Evolutionary conservation across 2,888 invertebrate genomes (phyloP), one percentile per base, ranked within the genome.

Genomic region (Cerceris ruficornis): DNA sequence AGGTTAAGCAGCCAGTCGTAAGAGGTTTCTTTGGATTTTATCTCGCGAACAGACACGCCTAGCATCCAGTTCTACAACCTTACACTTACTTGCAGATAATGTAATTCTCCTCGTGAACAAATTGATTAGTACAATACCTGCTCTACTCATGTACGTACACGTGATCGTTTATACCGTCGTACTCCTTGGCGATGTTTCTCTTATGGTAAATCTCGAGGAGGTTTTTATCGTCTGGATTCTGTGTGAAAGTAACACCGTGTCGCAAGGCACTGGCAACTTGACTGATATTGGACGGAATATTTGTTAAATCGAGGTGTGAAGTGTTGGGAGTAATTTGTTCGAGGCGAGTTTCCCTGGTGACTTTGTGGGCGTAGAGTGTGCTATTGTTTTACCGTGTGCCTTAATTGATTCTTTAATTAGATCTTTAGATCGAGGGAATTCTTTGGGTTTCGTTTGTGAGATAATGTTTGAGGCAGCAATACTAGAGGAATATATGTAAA

Each of bases 21-120:
- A 66, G 78, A 75, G 55, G 66, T 77, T 76, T 75, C 69, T 67
- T 78, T 66, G 83, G 83, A 84, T 81, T 85, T 84, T 75, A 84
- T 84, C 77, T 73, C 61, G 62, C 55, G 28, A 68, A 58, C 69
- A 11, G 81, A 77, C 83, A 84, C 83, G 80, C 76, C 76, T 78
- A 69, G 46, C 83, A 65, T 75, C 70, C 78, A 80, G 60, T 60
- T 60, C 69, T 80, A 72, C 80, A 69, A 74, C 62, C 69, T 83
- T 70, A 69, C 65, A 61, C 69, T 65, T 80, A 72, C 57, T 67
- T 54, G 64, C 28, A 59, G 69, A 85, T 83, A 79, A 84, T 78
- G 76, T 83, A 77, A 72, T 71, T 85, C 78, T 52, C 13, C 15
- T 14, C 59, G 69, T 41, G 66, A 83, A 85, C 81, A 84, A 83